Percentiles rank a stretch among this genome's conserved stretches.
Conservation (phyloP, 2,113 vertebrate genomes). For the Panthera uncia region DNA sequence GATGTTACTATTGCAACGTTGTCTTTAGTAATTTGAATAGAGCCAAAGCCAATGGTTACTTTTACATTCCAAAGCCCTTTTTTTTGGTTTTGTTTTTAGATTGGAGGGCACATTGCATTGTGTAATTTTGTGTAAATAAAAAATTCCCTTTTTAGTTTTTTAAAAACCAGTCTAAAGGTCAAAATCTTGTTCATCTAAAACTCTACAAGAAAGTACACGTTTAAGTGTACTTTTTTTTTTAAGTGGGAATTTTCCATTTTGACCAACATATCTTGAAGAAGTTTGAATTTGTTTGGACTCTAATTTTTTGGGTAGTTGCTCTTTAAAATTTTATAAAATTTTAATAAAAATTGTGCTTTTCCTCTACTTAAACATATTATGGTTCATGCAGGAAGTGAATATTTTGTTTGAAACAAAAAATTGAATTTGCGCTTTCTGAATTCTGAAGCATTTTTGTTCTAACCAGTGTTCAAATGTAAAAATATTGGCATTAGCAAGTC, state of each 20-base stretch:
- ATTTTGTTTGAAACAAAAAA: constrained; percentile 58
- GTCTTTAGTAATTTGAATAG: constrained; percentile 56
- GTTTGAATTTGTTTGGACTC: constrained; percentile 14
- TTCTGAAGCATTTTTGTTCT: constrained; percentile 23
- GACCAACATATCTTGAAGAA: constrained; percentile 31
- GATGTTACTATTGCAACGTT: constrained; percentile 40
- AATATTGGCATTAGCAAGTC: neutral
- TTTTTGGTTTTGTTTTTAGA: constrained; percentile 35
- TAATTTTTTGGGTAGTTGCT: neutral
- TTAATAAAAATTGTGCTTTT: constrained; percentile 6
- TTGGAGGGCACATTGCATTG: constrained; percentile 36
- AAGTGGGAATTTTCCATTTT: constrained; percentile 14
- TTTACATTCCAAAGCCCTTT: neutral
- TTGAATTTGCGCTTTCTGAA: neutral
- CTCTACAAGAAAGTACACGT: constrained; percentile 31
- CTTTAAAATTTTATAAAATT: constrained; percentile 7
- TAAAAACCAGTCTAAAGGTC: constrained; percentile 49
- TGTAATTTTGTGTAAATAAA: constrained; percentile 34
- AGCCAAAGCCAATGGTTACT: constrained; percentile 28
- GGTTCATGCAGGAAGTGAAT: constrained; percentile 33
- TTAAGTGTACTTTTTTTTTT: neutral
- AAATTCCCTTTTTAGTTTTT: constrained; percentile 50
- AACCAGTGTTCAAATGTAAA: constrained; percentile 7
- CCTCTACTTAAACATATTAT: constrained; percentile 2
- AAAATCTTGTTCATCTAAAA: constrained; percentile 65